Conservation (phyloP, 2,113 vertebrate genomes). For the Coregonus clupeaformis region DNA sequence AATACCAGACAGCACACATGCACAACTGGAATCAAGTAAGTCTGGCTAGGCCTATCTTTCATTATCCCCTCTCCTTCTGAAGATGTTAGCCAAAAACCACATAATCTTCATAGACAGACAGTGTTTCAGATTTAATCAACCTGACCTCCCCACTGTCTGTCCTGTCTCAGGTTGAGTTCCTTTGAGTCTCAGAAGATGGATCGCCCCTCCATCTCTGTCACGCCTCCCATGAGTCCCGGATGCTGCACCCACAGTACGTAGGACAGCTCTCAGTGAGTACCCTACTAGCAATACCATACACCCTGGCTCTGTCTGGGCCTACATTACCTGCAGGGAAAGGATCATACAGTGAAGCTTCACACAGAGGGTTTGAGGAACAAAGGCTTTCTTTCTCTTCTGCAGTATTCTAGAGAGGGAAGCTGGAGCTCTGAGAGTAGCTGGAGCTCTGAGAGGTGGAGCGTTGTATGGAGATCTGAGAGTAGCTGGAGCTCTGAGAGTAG, state of each 20-base stretch:
- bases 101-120: neutral
- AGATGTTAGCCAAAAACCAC: neutral
- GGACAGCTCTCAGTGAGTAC: conserved; percentile 99
- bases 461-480: too few relatives aligned
- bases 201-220: conserved; percentile 97
- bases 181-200: conserved; percentile 73
- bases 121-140: conserved; percentile 5
- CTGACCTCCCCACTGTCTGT: conserved; percentile 37
- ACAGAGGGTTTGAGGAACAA: neutral
- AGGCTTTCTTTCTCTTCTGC: neutral
- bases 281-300: conserved; percentile 28
- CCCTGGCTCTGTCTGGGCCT: too few relatives aligned
- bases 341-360: neutral
- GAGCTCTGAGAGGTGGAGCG: too few relatives aligned
- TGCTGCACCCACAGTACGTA: conserved; percentile 97
- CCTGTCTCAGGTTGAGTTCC: conserved; percentile 88
- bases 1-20: conserved; percentile 98
- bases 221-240: conserved; percentile 97
- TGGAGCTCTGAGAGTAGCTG: too few relatives aligned
- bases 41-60: conserved; percentile 15
- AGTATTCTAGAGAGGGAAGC: neutral
- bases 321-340: neutral
- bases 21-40: conserved; percentile 99
- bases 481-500: too few relatives aligned
- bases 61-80: neutral